Base-by-base conservation (phyloP, 2,888 invertebrate species). In the Drosophila dives region DNA sequence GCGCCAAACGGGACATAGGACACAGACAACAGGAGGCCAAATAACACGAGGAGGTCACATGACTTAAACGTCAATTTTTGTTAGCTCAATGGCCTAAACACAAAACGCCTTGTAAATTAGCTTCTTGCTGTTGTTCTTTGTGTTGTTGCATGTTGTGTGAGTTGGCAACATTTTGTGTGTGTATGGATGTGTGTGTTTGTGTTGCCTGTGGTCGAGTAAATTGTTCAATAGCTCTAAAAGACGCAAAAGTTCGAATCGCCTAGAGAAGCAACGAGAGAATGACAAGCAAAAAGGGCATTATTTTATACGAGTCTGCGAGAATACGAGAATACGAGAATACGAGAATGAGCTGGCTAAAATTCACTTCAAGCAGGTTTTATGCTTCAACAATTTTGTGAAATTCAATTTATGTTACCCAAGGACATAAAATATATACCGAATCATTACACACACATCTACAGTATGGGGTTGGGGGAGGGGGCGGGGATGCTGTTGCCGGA, bases 301-400 rank as follows among this genome's bases (percentile, higher is more conserved):
- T 89, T 89, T 85, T 87, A 85, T 85, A 75, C 73, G 80, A 85
- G 79, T 38, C 36, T 38, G n/a, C 20, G 33, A 40, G 67, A 38
- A 38, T 54, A 54, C 75, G 77, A 89, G 83, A 88, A 87, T 87
- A n/a, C 20, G 33, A 40, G 67, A 38, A 38, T 54, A 54, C 75
- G 77, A 89, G 83, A 88, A 87, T 87, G 86, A 87, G 64, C 90
- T 82, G 88, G 86, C 89, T 89, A 83, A 87, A 86, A 83, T 89
- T 92, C 86, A 89, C 87, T 85, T 89, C 77, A 85, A 91, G 91
- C 92, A 83, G 91, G 91, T 91, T 91, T 92, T 88, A 91, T 92
- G 91, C 92, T 90, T 85, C 90, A 91, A 86, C 91, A 91, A 91
- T 90, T 91, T 91, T 91, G 80, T 91, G 91, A 92, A 92, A 92